Base-by-base conservation (phyloP, 2,888 invertebrate species). In the Chaetoderma sp. region DNA sequence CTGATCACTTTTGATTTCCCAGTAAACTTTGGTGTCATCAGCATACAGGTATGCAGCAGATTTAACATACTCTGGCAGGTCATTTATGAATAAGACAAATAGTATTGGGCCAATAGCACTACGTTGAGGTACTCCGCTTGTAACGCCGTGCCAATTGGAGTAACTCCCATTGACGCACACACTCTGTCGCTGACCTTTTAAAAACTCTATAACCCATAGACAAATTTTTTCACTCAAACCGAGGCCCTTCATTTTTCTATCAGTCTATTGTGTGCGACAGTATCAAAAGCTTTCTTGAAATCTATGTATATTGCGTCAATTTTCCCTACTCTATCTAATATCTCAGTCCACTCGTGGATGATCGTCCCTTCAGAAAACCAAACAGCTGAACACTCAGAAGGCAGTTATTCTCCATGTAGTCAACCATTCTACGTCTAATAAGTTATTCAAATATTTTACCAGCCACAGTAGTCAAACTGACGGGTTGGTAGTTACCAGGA, bases 41-140 rank as follows among this genome's bases (percentile, higher is more conserved):
- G 47, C 47, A 18, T 47, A 47, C 47, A 47, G 8, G 23, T n/a
- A 47, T 13, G 6, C 47, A 8, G 47, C 13, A 23, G 47, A 47
- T 10, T 8, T 13, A 4, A 50, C 6, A 50, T 30, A 50, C 10
- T 25, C 18, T 23, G 6, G 8, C 36, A 55, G 6, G 21, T 55
- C 55, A 55, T 55, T 33, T 13, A 55, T 36, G 21, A n/a, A 55
- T 23, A 33, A 10, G 18, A 55, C 16, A 36, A 55, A 55, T 23
- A 55, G 36, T 10, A 55, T n/a, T 16, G 55, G 33, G 28, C 55
- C 55, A 18, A 55, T 32, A 10, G 36, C 8, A 16, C 33, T 10
- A 4, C 55, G 10, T 23, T 55, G 33, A 5, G 55, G 55, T 5
- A 55, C 55, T 23, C 55, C 55, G 33, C 33, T 33, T 13, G 28